phyloP scores from a whole-genome alignment of 2,797 vertebrate species.

The Pseudomugil gertrudae region DNA sequence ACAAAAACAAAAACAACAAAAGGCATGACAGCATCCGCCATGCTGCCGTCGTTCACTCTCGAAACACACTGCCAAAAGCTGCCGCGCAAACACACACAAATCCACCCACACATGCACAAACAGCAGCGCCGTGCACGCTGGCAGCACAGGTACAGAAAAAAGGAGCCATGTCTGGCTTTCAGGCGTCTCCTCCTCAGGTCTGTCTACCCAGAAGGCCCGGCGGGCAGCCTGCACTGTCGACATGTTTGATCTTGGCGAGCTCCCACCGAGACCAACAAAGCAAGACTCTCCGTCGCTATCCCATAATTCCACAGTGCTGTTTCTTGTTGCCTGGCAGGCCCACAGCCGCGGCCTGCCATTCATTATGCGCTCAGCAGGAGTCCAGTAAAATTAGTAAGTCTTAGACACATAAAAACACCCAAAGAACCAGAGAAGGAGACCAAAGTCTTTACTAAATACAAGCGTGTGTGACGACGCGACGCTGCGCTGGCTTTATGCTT shows the following conservation, averaged over 20 bases:
- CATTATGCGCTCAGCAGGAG: slow-evolving; percentile 67
- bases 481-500: slow-evolving; percentile 52
- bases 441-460: slow-evolving; percentile 12
- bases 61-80: slow-evolving; percentile 35
- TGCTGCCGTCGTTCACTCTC: slow-evolving; percentile 40
- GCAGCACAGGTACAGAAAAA: slow-evolving; percentile 35
- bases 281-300: slow-evolving; percentile 54
- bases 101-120: slow-evolving; percentile 13
- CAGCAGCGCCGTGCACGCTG: slow-evolving; percentile 1
- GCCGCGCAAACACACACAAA: slow-evolving; percentile 4
- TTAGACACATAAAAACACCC: slow-evolving; percentile 42
- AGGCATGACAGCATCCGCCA: slow-evolving; percentile 41
- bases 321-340: slow-evolving; percentile 59
- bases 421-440: neutral
- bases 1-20: slow-evolving; percentile 39
- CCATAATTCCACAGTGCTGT: slow-evolving; percentile 66
- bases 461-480: slow-evolving; percentile 43
- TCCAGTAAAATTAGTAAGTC: slow-evolving; percentile 44
- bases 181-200: slow-evolving; percentile 66
- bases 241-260: slow-evolving; percentile 68
- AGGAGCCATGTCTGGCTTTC: slow-evolving; percentile 41
- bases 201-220: slow-evolving; percentile 67
- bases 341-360: slow-evolving; percentile 63
- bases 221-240: slow-evolving; percentile 42
- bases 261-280: slow-evolving; percentile 61